A percentile compares a stretch with the other conserved stretches of the same genome.
phyloP scores from a whole-genome alignment of 1,140 invertebrate species.

The Megathymus violae region DNA sequence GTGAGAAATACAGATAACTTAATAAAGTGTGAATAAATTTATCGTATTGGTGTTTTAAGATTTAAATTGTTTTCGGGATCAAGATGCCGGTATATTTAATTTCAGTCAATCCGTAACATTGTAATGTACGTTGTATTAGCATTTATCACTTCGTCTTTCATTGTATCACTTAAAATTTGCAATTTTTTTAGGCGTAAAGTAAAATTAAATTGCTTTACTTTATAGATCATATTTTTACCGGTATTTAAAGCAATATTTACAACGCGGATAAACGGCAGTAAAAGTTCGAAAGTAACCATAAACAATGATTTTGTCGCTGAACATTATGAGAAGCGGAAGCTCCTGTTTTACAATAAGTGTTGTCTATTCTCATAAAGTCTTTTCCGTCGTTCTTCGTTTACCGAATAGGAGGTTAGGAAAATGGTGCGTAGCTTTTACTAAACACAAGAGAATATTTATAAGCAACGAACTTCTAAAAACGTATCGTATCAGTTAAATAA shows the following conservation, averaged over 20 bases:
- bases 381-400: slow-evolving; percentile 77
- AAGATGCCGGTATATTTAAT: not conserved
- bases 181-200: too few species aligned
- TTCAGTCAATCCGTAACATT: too few species aligned
- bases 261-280: not conserved
- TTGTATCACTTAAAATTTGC: too few species aligned
- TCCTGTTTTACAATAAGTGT: slow-evolving; percentile 41
- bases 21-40: not conserved
- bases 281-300: not conserved
- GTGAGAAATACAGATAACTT: slow-evolving; percentile 5
- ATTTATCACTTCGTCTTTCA: too few species aligned
- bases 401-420: slow-evolving; percentile 79
- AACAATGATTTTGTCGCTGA: slow-evolving; percentile 1
- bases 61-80: too few species aligned
- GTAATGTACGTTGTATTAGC: too few species aligned
- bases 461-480: slow-evolving; percentile 19
- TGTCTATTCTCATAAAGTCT: slow-evolving; percentile 68
- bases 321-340: slow-evolving; percentile 46
- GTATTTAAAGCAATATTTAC: not conserved
- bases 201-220: too few species aligned
- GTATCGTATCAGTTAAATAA: not conserved
- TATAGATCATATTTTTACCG: too few species aligned
- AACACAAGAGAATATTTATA: slow-evolving; percentile 25
- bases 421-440: slow-evolving; percentile 73
- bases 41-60: not conserved